Percentiles rank a stretch among this genome's conserved stretches.
Evolutionary conservation across 2,888 invertebrate genomes (phyloP).

Genomic region (Smittia sp.): DNA sequence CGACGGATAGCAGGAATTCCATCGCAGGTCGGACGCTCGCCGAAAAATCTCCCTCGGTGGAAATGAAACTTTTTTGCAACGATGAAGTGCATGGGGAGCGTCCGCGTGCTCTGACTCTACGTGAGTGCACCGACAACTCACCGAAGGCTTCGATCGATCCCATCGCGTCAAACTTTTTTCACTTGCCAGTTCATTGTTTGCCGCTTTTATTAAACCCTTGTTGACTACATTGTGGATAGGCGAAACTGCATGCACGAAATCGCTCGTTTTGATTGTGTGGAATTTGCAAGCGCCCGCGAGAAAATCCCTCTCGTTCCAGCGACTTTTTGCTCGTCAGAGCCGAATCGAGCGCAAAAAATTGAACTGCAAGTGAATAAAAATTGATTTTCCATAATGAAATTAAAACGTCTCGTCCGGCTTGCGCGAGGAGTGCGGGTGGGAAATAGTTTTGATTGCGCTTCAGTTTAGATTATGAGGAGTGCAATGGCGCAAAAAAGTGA

Average conservation of each 20-base stretch:
- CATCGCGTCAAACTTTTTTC: background rate
- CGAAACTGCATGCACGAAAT: constrained; percentile 26
- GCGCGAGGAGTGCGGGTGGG: background rate
- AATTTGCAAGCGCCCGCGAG: constrained; percentile 10
- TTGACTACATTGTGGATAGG: constrained; percentile 16
- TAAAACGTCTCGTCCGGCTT: constrained; percentile 16
- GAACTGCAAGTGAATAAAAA: constrained; percentile 24
- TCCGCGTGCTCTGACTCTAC: background rate
- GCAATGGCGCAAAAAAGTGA: constrained; percentile 3
- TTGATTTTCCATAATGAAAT: constrained; percentile 40
- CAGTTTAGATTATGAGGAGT: constrained; percentile 12
- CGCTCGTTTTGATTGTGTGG: constrained; percentile 34
- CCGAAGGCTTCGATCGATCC: background rate
- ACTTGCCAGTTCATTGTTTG: constrained; percentile 22
- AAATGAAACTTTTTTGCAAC: background rate
- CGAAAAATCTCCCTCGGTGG: background rate
- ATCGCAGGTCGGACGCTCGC: background rate
- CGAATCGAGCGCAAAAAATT: background rate
- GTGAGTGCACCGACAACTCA: background rate
- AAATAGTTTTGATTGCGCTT: background rate
- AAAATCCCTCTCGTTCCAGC: constrained; percentile 30
- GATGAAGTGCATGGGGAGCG: constrained; percentile 12
- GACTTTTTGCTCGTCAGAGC: background rate
- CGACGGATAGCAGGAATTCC: constrained; percentile 22
- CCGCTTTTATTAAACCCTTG: constrained; percentile 35